Evolutionary conservation across 2,888 invertebrate genomes (phyloP).

Genomic region (Apodemia hepburni): DNA sequence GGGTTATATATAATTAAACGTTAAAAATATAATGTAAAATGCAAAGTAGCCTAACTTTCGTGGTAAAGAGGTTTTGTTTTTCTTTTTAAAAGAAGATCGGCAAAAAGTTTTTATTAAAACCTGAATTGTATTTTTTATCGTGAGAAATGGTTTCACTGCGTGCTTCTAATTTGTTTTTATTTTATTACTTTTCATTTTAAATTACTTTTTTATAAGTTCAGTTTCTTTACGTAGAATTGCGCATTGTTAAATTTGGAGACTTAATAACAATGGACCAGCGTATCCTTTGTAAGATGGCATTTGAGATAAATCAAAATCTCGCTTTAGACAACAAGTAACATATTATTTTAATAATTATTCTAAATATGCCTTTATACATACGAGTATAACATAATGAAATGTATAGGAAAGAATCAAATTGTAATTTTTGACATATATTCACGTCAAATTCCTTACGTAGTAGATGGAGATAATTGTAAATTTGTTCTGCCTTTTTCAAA

Average conservation of each 20-base stretch:
- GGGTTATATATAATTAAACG: conserved; percentile 14
- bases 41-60: conserved; percentile 9
- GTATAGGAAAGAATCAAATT: too few species aligned
- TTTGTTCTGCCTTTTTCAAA: too few species aligned
- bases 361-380: too few species aligned
- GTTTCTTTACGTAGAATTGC: conserved; percentile 4
- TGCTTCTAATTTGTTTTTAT: neutral
- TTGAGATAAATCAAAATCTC: too few species aligned
- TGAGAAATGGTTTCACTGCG: conserved; percentile 1
- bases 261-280: too few species aligned
- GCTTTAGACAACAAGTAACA: too few species aligned
- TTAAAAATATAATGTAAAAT: conserved; percentile 8
- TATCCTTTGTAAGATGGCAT: too few species aligned
- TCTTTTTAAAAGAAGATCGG: conserved; percentile 3
- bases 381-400: too few species aligned
- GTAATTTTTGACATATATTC: too few species aligned
- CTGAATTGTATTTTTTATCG: conserved; percentile 12
- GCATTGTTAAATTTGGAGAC: neutral
- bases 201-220: conserved; percentile 2
- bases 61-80: conserved; percentile 15
- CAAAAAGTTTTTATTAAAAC: conserved; percentile 12
- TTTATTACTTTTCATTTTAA: neutral
- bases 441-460: too few species aligned
- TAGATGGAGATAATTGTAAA: too few species aligned
- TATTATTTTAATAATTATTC: too few species aligned